These are phyloP conservation scores for Pammene fasciana DNA, from an alignment of 2,888 invertebrate species.

Conservation along the genomic window DNA sequence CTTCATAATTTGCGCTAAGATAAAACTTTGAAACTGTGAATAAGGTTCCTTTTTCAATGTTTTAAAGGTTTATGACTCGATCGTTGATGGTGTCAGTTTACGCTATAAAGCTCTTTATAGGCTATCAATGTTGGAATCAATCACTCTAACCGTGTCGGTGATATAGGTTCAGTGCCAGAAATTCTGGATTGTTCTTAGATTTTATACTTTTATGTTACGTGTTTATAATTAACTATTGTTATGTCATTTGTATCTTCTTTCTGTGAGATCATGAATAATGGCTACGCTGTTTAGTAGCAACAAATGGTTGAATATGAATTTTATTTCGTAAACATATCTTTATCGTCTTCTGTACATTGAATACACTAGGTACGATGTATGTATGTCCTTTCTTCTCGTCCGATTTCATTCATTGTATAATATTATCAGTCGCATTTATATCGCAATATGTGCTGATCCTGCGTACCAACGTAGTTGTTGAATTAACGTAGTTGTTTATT, in stretches of 20 bases:
- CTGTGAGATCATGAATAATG: too few relatives aligned
- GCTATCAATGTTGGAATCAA: conserved; percentile 3
- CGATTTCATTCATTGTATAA: too few relatives aligned
- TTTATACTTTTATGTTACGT: neutral
- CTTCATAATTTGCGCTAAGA: neutral
- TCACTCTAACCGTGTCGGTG: conserved; percentile 13
- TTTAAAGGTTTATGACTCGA: conserved; percentile 12
- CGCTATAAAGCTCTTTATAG: conserved; percentile 16
- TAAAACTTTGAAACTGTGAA: neutral
- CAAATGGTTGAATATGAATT: too few relatives aligned
- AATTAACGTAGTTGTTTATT: neutral
- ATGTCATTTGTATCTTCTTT: too few relatives aligned
- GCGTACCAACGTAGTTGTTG: neutral
- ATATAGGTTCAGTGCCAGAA: conserved; percentile 9
- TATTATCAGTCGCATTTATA: too few relatives aligned
- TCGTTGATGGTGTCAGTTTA: conserved; percentile 11
- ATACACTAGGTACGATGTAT: too few relatives aligned
- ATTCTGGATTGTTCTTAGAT: neutral
- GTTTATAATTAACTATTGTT: too few relatives aligned
- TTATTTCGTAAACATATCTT: too few relatives aligned
- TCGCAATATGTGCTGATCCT: too few relatives aligned
- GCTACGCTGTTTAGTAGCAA: too few relatives aligned
- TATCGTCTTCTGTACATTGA: too few relatives aligned
- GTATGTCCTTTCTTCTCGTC: too few relatives aligned
- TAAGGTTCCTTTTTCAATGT: neutral